A percentile compares a stretch with the other conserved stretches of the same genome.
phyloP scores from a whole-genome alignment of 2,888 invertebrate genomes.

The Drosophila antonietae region DNA sequence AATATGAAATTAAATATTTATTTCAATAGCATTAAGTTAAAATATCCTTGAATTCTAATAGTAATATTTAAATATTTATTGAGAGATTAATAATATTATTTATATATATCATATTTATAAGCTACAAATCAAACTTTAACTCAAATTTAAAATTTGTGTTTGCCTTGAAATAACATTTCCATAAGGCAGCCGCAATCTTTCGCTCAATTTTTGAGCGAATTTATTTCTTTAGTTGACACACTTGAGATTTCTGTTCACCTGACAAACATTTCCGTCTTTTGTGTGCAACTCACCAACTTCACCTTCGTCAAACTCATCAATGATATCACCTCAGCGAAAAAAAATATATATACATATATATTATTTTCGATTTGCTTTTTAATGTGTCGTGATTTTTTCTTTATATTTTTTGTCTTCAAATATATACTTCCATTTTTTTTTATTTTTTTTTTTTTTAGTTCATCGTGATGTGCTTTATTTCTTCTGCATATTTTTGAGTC shows the following conservation, averaged over 20 bases:
- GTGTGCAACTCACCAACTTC: neutral
- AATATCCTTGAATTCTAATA: no score
- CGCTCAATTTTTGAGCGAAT: conserved; percentile 5
- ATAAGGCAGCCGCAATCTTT: neutral
- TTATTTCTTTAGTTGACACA: conserved; percentile 8
- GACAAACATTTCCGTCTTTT: conserved; percentile 9
- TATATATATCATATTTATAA: no score
- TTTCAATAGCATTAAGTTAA: no score
- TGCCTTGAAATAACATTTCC: neutral
- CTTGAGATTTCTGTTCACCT: conserved; percentile 8
- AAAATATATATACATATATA: neutral
- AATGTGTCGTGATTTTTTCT: conserved; percentile 38
- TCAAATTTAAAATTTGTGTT: neutral
- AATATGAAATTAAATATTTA: no score
- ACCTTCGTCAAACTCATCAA: neutral
- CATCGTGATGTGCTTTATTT: conserved; percentile 12
- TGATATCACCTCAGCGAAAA: conserved; percentile 3
- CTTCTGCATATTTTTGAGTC: conserved; percentile 47
- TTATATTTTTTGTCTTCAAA: conserved; percentile 18
- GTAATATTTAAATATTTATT: no score
- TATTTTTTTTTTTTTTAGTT: conserved; percentile 49
- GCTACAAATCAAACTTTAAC: neutral
- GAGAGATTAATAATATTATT: no score
- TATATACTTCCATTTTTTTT: conserved; percentile 11
- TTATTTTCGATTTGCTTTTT: conserved; percentile 12